A percentile compares a stretch with the other conserved stretches of the same genome.
phyloP scores from a whole-genome alignment of 2,797 vertebrate genomes.

The Taenioides sp. region DNA sequence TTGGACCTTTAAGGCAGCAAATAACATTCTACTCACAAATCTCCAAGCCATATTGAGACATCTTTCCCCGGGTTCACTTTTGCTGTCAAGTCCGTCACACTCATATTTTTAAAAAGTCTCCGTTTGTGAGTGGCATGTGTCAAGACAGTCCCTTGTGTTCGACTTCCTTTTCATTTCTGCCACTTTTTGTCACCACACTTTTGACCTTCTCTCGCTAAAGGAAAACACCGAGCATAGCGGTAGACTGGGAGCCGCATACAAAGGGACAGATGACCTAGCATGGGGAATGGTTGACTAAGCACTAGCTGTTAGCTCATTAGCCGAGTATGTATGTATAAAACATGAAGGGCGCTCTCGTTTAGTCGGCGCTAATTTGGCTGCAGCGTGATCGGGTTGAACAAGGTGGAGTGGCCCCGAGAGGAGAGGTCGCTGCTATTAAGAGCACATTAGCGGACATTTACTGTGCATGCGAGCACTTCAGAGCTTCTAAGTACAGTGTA shows the following conservation, averaged over 20 bases:
- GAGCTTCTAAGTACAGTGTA: conserved; percentile 1
- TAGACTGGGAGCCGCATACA: conserved; percentile 49
- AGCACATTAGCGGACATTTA: conserved; percentile 57
- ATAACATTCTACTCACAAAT: neutral
- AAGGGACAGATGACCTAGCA: conserved; percentile 27
- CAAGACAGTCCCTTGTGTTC: conserved; percentile 25
- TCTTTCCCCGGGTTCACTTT: neutral
- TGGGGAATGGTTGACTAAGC: conserved; percentile 70
- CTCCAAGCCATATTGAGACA: neutral
- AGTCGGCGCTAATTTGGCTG: conserved; percentile 62
- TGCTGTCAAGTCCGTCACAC: neutral
- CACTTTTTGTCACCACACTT: conserved; percentile 37
- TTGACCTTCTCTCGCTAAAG: conserved; percentile 61
- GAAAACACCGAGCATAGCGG: conserved; percentile 24
- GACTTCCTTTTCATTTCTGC: conserved; percentile 2
- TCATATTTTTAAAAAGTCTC: neutral
- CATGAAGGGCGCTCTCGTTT: conserved; percentile 72
- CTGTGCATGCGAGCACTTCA: conserved; percentile 15
- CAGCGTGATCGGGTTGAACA: conserved; percentile 55
- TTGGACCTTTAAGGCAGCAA: neutral
- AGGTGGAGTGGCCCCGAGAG: conserved; percentile 41
- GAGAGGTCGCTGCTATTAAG: conserved; percentile 58
- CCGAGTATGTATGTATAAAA: conserved; percentile 78
- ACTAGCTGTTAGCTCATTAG: conserved; percentile 75
- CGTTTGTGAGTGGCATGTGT: conserved; percentile 13